A percentile compares a stretch with the other conserved stretches of the same genome.
phyloP scores from a whole-genome alignment of 2,888 invertebrate species.

The Lingula anatina region DNA sequence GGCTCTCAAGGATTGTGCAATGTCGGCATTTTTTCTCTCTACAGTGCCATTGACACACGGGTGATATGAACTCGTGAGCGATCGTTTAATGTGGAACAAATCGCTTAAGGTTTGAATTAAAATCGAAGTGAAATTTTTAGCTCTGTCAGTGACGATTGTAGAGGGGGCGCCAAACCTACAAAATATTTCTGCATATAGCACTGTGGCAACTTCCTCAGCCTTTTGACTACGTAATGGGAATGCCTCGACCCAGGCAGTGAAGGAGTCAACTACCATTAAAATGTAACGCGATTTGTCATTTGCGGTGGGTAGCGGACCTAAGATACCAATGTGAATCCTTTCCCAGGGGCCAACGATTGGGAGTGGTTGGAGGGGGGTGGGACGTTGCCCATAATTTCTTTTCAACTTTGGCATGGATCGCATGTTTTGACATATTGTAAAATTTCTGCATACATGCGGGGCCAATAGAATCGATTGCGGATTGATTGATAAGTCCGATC shows the following conservation, averaged over 20 bases:
- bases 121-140: constrained; percentile 10
- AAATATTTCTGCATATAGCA: constrained; percentile 8
- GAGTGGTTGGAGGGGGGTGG: neutral
- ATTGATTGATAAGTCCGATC: constrained; percentile 8
- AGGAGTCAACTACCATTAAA: constrained; percentile 10
- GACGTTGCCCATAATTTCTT: no score
- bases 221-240: constrained; percentile 10
- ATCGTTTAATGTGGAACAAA: constrained; percentile 10
- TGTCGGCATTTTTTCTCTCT: constrained; percentile 11
- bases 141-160: constrained; percentile 10
- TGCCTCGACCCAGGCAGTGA: constrained; percentile 11
- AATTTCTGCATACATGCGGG: constrained; percentile 12
- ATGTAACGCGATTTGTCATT: constrained; percentile 54
- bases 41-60: constrained; percentile 11
- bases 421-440: constrained; percentile 10
- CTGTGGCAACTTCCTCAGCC: constrained; percentile 8
- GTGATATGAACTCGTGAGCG: constrained; percentile 11
- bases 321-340: neutral
- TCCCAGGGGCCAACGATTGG: neutral
- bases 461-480: constrained; percentile 11
- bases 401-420: constrained; percentile 12
- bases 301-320: neutral
- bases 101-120: constrained; percentile 9
- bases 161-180: constrained; percentile 7
- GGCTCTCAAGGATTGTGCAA: constrained; percentile 8